phyloP scores from a whole-genome alignment of 2,888 invertebrate species.

The Chelonus formosanus region DNA sequence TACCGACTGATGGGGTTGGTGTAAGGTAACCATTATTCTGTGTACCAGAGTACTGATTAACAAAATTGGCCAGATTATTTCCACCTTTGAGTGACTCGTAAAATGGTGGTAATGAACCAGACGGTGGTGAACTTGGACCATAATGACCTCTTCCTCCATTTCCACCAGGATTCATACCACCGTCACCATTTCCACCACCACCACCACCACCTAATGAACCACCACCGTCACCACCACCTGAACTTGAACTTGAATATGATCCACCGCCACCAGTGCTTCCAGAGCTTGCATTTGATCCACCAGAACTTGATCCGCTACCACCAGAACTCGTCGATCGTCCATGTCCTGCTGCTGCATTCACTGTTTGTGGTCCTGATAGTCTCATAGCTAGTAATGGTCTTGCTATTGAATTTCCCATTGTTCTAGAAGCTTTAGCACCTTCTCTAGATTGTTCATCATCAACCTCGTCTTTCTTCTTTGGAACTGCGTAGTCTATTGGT shows the following conservation, averaged over 20 bases:
- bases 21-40: slow-evolving; percentile 73
- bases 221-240: slow-evolving; percentile 67
- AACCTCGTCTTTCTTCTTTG: slow-evolving; percentile 77
- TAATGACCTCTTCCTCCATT: slow-evolving; percentile 84
- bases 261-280: slow-evolving; percentile 40
- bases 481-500: slow-evolving; percentile 88
- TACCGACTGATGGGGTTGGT: slow-evolving; percentile 75
- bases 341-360: slow-evolving; percentile 77
- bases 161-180: slow-evolving; percentile 77
- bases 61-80: slow-evolving; percentile 73
- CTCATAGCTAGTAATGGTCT: slow-evolving; percentile 60
- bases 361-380: slow-evolving; percentile 56
- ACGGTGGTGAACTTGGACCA: slow-evolving; percentile 87
- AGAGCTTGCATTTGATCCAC: slow-evolving; percentile 51
- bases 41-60: slow-evolving; percentile 71
- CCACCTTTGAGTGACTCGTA: slow-evolving; percentile 87
- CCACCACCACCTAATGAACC: slow-evolving; percentile 70
- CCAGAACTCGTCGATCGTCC: slow-evolving; percentile 72
- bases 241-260: slow-evolving; percentile 46
- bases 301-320: slow-evolving; percentile 47
- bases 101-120: slow-evolving; percentile 87
- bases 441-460: slow-evolving; percentile 72
- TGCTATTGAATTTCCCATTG: slow-evolving; percentile 59
- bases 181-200: slow-evolving; percentile 76
- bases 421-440: slow-evolving; percentile 60